Conservation (phyloP, 1,140 invertebrate genomes). For the Apis mellifera region DNA sequence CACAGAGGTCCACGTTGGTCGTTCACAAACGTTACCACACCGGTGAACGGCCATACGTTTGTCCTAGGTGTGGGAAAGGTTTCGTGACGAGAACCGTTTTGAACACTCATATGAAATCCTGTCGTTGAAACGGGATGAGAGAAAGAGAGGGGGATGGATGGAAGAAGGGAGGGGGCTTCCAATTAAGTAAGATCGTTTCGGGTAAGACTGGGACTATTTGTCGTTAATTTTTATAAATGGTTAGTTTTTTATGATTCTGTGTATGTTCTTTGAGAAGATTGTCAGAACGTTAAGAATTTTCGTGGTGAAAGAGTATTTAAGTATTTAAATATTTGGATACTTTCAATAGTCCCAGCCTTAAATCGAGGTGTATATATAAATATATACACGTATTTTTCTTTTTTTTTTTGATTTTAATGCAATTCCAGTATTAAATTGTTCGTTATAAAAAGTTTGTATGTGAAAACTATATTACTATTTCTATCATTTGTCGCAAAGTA, state of each 20-base stretch:
- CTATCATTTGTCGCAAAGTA: too few relatives aligned
- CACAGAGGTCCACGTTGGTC: constrained; percentile 88
- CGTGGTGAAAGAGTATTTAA: too few relatives aligned
- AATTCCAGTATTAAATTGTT: background rate
- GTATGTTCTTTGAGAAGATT: too few relatives aligned
- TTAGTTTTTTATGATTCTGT: background rate
- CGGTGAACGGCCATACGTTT: constrained; percentile 89
- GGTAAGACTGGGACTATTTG: constrained; percentile 2
- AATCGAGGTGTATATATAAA: background rate
- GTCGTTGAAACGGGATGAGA: constrained; percentile 28
- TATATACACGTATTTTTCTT: too few relatives aligned
- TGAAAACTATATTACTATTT: too few relatives aligned
- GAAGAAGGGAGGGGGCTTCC: background rate
- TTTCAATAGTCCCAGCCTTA: background rate
- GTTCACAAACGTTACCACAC: constrained; percentile 90
- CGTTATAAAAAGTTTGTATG: too few relatives aligned
- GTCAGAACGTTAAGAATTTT: too few relatives aligned
- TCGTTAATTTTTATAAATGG: background rate
- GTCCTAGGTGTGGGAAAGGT: constrained; percentile 85
- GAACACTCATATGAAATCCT: constrained; percentile 84
- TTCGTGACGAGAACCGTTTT: constrained; percentile 85
- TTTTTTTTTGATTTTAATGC: background rate
- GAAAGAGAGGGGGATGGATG: too few relatives aligned
- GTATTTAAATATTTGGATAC: background rate
- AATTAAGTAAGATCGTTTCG: too few relatives aligned